Evolutionary conservation across 1,140 invertebrate species (phyloP), one percentile per base, ranked within the genome.

Genomic region (Doryteuthis pealeii): DNA sequence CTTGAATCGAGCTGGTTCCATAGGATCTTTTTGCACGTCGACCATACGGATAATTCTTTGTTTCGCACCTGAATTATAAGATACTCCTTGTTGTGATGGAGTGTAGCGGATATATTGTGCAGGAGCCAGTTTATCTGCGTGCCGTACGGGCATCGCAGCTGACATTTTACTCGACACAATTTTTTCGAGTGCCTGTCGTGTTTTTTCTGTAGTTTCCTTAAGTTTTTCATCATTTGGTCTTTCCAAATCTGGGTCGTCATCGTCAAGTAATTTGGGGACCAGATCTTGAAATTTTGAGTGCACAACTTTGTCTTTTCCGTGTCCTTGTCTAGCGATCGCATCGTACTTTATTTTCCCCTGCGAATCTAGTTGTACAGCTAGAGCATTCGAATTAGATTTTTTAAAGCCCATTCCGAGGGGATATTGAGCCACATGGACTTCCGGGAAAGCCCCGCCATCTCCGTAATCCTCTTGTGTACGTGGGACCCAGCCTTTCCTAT

Each of bases 391-490:
- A 12, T 85, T 80, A 49, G 80, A 81, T 78, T 88, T 88, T 76
- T 92, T 81, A 91, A 91, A 73, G 30, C 88, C 87, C 91, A 98
- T 94, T 77, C 93, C 93, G 35, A 99, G 87, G 0, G 98, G 98
- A 89, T 96, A 98, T 83, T 99, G 98, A 0, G 96, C 96, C 18
- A 99, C 93, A 86, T 94, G 94, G 74, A 99, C 97, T 89, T 99
- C 98, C 1, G 98, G 98, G 89, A 97, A 99, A 0, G 98, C 96
- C 15, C 98, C 98, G 10, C 98, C 98, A 93, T 99, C 97, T 81
- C 92, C 92, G 91, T 92, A 95, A 89, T 95, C 94, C 90, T 97
- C 95, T 79, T 92, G 90, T 74, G 90, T 91, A 74, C 97, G 88
- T 22, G 98, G 98, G 6, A 98, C 89, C 95, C 96, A 99, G 84